These are phyloP conservation scores for Odontophorus gujanensis DNA, from an alignment of 2,113 vertebrate species.

Conservation along the genomic window DNA sequence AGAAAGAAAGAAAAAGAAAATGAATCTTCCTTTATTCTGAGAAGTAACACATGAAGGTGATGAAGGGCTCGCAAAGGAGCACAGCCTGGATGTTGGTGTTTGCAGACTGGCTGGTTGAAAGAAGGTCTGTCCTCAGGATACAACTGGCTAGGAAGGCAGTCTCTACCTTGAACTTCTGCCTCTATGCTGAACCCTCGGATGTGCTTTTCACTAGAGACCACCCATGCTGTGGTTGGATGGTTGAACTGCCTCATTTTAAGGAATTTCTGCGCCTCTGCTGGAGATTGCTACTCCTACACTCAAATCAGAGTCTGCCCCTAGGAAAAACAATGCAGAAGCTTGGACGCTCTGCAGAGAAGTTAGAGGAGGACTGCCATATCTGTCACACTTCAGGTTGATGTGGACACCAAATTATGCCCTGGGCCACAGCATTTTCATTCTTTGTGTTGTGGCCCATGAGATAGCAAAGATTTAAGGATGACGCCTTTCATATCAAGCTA, in stretches of 20 bases:
- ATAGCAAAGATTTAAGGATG: neutral
- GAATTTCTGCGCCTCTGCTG: neutral
- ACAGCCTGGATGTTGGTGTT: neutral
- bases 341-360: neutral
- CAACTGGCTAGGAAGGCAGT: neutral
- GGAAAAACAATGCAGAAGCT: neutral
- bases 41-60: neutral
- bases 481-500: neutral
- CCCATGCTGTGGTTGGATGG: accelerated
- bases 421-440: neutral
- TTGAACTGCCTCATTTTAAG: neutral
- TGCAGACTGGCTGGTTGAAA: accelerated
- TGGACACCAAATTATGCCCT: neutral
- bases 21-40: neutral
- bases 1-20: too few relatives aligned
- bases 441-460: neutral
- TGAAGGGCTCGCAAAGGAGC: accelerated
- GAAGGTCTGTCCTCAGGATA: neutral
- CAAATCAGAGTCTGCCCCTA: neutral
- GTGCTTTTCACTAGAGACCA: neutral
- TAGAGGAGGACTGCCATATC: neutral
- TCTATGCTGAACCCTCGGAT: neutral
- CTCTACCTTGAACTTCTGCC: neutral
- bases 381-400: neutral
- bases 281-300: neutral